Conservation (phyloP, 2,797 vertebrate genomes). For the Gila robusta region DNA sequence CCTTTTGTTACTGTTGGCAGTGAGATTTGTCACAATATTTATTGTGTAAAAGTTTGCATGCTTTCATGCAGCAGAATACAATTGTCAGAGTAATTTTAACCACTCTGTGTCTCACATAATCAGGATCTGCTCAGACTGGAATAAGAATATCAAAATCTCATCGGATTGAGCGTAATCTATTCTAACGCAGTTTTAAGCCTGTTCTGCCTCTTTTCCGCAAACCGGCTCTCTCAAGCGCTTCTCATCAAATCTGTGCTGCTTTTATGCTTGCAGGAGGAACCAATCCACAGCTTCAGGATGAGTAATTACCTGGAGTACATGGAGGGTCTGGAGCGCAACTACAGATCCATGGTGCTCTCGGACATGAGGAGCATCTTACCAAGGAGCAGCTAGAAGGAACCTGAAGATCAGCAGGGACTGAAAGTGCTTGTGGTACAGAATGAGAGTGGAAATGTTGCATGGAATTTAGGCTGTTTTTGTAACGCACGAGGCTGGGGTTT, state of each 20-base stretch:
- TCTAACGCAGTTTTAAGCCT: constrained; percentile 9
- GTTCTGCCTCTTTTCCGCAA: not conserved
- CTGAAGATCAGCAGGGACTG: constrained; percentile 4
- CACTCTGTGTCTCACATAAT: not conserved
- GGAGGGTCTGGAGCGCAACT: constrained; percentile 84
- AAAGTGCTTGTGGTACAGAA: constrained; percentile 23
- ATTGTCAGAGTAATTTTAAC: not conserved
- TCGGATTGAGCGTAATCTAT: not conserved
- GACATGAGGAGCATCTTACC: constrained; percentile 84
- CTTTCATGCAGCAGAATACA: not conserved
- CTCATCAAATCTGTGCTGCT: constrained; percentile 33
- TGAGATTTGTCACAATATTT: not conserved
- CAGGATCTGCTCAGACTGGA: not conserved
- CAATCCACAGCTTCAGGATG: constrained; percentile 87
- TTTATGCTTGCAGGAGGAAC: constrained; percentile 86
- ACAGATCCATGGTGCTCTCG: constrained; percentile 84
- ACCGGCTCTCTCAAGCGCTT: not conserved
- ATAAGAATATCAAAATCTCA: not conserved
- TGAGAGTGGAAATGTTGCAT: not conserved
- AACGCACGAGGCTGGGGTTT: not conserved
- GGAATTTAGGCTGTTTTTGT: not conserved
- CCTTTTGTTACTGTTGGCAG: not conserved
- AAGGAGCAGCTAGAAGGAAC: constrained; percentile 41
- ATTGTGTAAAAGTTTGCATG: not conserved
- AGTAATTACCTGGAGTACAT: constrained; percentile 89